Evolutionary conservation across 2,113 vertebrate species (phyloP).

Genomic region (Periophthalmus modestus): DNA sequence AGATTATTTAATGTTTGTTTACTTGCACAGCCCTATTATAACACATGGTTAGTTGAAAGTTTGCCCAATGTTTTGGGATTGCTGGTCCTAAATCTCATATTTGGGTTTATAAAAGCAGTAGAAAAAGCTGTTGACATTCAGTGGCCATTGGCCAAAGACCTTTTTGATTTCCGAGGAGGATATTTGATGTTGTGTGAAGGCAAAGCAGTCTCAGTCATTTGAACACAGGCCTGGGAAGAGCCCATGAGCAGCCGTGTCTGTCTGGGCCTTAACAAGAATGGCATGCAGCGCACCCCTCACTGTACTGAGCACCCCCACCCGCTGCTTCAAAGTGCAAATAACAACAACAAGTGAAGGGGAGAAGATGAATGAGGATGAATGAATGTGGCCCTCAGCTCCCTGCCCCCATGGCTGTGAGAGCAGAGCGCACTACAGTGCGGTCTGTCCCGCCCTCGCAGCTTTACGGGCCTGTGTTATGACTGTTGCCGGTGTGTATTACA

Average conservation of each 20-base stretch:
- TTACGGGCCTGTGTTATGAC: slow-evolving; percentile 76
- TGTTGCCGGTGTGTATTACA: slow-evolving; percentile 80
- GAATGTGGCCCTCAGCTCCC: slow-evolving; percentile 59
- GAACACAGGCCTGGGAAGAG: slow-evolving; percentile 49
- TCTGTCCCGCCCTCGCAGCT: slow-evolving; percentile 38
- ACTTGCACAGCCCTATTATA: too few relatives aligned
- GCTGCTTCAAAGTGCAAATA: slow-evolving; percentile 72
- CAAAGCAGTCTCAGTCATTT: neutral
- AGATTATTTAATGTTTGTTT: too few relatives aligned
- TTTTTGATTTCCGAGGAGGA: neutral
- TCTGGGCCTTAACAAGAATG: slow-evolving; percentile 69
- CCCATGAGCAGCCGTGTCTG: slow-evolving; percentile 50
- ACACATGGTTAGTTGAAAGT: too few relatives aligned
- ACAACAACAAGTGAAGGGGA: slow-evolving; percentile 73
- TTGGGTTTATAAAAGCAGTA: slow-evolving; percentile 23
- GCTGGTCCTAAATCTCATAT: neutral
- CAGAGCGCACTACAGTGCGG: slow-evolving; percentile 43
- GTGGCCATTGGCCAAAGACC: slow-evolving; percentile 14
- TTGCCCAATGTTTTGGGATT: too few relatives aligned
- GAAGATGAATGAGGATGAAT: slow-evolving; percentile 82
- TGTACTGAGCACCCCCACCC: slow-evolving; percentile 60
- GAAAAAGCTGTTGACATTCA: slow-evolving; percentile 26
- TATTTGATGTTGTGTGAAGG: neutral
- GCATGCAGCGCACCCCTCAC: slow-evolving; percentile 62
- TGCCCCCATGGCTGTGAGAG: slow-evolving; percentile 17